These are phyloP conservation scores for Epiblema foenella DNA, from an alignment of 2,888 invertebrate species.

Conservation along the genomic window DNA sequence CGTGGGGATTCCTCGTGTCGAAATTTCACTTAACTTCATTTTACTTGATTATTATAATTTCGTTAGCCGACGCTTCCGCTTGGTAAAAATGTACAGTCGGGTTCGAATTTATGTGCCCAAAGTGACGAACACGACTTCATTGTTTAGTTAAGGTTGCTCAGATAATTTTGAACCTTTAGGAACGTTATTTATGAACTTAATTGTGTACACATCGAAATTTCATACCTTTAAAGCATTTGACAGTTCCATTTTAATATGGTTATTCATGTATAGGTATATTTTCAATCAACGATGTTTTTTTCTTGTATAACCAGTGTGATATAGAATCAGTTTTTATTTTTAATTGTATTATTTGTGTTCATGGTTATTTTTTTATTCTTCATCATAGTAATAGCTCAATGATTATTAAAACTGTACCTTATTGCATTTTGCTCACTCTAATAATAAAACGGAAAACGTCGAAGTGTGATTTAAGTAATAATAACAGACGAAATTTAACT, in stretches of 20 bases:
- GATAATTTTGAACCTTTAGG: no score
- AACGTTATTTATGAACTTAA: no score
- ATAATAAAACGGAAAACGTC: slow-evolving; percentile 47
- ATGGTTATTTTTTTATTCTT: slow-evolving; percentile 38
- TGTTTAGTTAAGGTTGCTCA: no score
- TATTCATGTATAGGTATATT: not conserved
- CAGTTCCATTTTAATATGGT: not conserved
- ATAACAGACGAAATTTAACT: not conserved
- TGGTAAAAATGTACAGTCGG: no score
- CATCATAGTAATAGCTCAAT: slow-evolving; percentile 60
- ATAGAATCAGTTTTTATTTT: slow-evolving; percentile 59
- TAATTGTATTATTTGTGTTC: slow-evolving; percentile 39
- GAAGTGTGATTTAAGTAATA: not conserved
- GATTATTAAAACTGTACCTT: slow-evolving; percentile 59
- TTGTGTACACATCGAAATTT: not conserved
- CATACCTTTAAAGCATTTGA: not conserved
- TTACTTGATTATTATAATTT: no score
- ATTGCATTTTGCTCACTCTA: slow-evolving; percentile 73
- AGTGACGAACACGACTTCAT: no score
- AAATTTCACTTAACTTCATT: no score
- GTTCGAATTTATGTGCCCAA: no score
- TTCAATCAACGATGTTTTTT: slow-evolving; percentile 10
- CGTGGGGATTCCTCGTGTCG: no score
- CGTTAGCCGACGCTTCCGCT: no score
- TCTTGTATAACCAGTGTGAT: slow-evolving; percentile 49